Conservation (phyloP, 64 coral and sea anemone species). For the Astreopora myriophthalma region DNA sequence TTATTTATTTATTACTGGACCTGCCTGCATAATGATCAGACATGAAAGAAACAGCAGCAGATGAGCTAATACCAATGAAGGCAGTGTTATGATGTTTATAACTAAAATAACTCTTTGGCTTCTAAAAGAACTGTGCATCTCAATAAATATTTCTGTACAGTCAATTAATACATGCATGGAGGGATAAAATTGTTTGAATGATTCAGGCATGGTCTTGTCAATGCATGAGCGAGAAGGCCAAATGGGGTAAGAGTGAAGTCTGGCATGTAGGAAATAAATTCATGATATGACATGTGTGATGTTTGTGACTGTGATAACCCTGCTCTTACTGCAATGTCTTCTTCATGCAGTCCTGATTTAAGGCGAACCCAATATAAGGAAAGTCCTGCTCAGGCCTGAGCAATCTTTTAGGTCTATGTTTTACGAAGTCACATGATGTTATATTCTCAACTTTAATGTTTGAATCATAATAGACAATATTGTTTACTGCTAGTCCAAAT, state of each 20-base stretch:
- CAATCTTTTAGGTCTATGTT: too few species aligned
- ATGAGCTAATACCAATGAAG: background rate
- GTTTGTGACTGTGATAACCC: conserved; percentile 30
- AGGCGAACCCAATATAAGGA: conserved; percentile 39
- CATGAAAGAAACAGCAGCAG: conserved; percentile 2
- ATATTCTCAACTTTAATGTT: conserved; percentile 39
- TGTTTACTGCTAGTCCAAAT: conserved; percentile 46
- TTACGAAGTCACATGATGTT: background rate
- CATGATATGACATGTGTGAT: conserved; percentile 35
- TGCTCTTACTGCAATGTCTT: conserved; percentile 50
- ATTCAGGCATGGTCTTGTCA: conserved; percentile 42
- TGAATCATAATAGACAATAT: conserved; percentile 63
- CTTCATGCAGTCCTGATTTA: conserved; percentile 30
- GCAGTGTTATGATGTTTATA: conserved; percentile 13
- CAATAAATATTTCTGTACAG: background rate
- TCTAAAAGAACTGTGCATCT: conserved; percentile 3
- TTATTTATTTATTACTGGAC: conserved; percentile 1
- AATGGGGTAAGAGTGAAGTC: conserved; percentile 14
- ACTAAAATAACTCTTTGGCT: background rate
- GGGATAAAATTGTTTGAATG: conserved; percentile 21
- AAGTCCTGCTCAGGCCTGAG: conserved; percentile 18
- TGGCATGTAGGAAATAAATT: conserved; percentile 36
- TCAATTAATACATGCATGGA: conserved; percentile 13
- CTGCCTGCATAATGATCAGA: conserved; percentile 7
- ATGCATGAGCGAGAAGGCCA: conserved; percentile 57